These are phyloP conservation scores for Lottia gigantea DNA, from an alignment of 2,888 invertebrate species.

Conservation along the genomic window DNA sequence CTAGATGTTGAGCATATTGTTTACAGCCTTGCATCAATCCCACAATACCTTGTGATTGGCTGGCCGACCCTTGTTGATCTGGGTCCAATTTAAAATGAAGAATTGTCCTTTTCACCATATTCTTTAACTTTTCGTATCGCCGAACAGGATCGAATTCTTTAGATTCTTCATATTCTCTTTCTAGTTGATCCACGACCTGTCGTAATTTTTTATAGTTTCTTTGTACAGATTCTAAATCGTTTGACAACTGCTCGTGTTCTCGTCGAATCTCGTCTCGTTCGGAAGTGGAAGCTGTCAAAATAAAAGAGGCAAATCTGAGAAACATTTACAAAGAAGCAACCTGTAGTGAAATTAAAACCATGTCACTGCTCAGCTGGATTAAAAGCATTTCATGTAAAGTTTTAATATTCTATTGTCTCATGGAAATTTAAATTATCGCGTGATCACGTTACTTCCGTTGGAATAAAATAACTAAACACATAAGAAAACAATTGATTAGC, in stretches of 20 bases:
- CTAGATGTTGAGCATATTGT: constrained; percentile 43
- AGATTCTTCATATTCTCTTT: constrained; percentile 88
- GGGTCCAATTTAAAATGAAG: constrained; percentile 54
- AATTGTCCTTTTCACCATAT: constrained; percentile 85
- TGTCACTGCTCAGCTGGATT: too few species aligned
- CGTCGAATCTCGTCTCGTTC: constrained; percentile 48
- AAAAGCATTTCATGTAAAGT: too few species aligned
- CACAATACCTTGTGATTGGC: constrained; percentile 33
- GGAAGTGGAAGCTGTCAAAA: constrained; percentile 39
- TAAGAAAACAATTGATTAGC: too few species aligned
- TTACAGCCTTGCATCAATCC: constrained; percentile 45
- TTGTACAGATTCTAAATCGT: constrained; percentile 47
- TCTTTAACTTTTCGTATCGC: constrained; percentile 94
- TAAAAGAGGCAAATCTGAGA: constrained; percentile 43
- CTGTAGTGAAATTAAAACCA: too few species aligned
- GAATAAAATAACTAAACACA: too few species aligned
- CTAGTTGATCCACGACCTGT: constrained; percentile 56
- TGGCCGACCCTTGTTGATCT: constrained; percentile 39
- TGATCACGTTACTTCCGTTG: too few species aligned
- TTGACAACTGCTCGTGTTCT: constrained; percentile 53
- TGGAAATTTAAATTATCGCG: too few species aligned
- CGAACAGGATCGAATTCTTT: constrained; percentile 94
- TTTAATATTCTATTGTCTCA: too few species aligned
- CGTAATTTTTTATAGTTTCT: constrained; percentile 57
- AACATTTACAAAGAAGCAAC: neutral